Percentiles rank a stretch among this genome's conserved stretches.
Conservation (phyloP, 2,888 invertebrate species). For the Lasioglossum lativentre region DNA sequence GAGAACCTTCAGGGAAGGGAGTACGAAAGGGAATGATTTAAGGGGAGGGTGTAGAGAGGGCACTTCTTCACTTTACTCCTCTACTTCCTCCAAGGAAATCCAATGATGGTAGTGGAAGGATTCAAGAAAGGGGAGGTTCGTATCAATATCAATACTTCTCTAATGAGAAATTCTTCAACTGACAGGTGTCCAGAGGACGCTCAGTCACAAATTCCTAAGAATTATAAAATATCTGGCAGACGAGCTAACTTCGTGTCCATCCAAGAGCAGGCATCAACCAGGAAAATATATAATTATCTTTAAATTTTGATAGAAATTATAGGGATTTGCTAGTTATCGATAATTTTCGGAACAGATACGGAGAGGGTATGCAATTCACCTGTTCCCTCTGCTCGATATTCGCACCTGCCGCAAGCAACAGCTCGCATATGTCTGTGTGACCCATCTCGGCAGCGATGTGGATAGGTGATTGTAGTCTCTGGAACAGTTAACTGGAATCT, state of each 20-base stretch:
- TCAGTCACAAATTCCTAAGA: not conserved
- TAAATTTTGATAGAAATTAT: not conserved
- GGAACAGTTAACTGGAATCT: slow-evolving; percentile 55
- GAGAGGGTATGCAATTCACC: slow-evolving; percentile 75
- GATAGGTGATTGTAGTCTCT: slow-evolving; percentile 91
- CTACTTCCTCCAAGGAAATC: not conserved
- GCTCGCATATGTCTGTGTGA: slow-evolving; percentile 88
- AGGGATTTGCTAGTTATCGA: not conserved
- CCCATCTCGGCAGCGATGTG: slow-evolving; percentile 92
- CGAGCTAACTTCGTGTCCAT: not conserved
- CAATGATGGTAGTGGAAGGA: no score
- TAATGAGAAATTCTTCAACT: no score
- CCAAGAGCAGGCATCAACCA: not conserved
- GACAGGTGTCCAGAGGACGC: not conserved
- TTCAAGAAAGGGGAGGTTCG: not conserved
- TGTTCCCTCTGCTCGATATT: slow-evolving; percentile 88
- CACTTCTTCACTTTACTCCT: no score
- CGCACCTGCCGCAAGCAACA: slow-evolving; percentile 88
- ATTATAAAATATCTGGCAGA: not conserved
- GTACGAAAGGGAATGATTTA: no score
- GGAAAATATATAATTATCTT: not conserved
- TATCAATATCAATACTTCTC: no score
- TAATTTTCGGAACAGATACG: not conserved
- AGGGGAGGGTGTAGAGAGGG: no score
- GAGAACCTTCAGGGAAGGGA: no score